Evolutionary conservation across 2,113 vertebrate species (phyloP), one percentile per base, ranked within the genome.

Genomic region (Gadus chalcogrammus): DNA sequence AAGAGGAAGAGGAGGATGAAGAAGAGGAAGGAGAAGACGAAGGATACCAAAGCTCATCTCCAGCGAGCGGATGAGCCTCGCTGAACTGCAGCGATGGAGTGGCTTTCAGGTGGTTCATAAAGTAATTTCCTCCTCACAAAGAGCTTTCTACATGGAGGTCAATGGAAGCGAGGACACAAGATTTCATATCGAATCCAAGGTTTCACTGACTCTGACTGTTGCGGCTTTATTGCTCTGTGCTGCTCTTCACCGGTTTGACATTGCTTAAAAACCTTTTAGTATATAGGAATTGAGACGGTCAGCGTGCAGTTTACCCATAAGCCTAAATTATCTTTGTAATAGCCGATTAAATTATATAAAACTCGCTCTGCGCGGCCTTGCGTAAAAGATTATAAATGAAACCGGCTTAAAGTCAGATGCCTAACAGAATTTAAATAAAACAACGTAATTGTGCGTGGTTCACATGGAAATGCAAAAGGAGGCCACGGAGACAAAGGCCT

Each of bases 71-170:
- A 35, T 35, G 74, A 58, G 71, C 77, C 78, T 77, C 53, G 15
- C 9, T 70, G 73, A 65, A 67, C 16, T 80, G 68, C 83, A 88
- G 74, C 74, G 77, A 76, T 84, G 74, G 71, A 88, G 83, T 78
- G 68, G 87, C 80, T 89, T 90, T 89, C 84, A 89, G 73, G 74
- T 35, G 78, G 81, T 89, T 86, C 84, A 88, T 84, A 87, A 91
- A 90, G 89, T 87, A 88, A 89, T 88, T 90, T 91, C 74, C 83
- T 79, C 6, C 55, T 84, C 82, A 89, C 87, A 88, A 91, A 90
- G 85, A 88, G 84, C 88, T 86, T 90, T 90, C 89, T 87, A 87
- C 85, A 83, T 75, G 79, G 73, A 88, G 83, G 85, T 79, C 76
- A 83, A 76, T 63, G 52, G 81, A 86, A 70, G 80, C 89, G 88